Evolutionary conservation across 2,113 vertebrate genomes (phyloP), one percentile per base, ranked within the genome.

Genomic region (Sylvilagus bachmani): DNA sequence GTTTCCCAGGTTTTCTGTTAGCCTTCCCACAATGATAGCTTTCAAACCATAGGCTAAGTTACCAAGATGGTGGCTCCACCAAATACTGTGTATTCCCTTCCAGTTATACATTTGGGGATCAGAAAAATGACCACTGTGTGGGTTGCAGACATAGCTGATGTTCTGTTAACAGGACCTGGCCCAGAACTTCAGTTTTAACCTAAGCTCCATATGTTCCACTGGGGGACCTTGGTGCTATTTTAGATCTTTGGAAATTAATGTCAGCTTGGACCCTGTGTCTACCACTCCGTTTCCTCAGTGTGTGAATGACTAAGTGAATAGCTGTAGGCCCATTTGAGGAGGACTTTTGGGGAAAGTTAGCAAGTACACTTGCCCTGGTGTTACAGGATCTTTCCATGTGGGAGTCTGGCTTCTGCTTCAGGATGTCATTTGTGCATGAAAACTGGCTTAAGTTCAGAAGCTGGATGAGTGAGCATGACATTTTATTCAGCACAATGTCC

Each of bases 241-340:
- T 79, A 49, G 24, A 36, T 70, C 29, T 89, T 66, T 80, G 61
- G 86, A 83, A 95, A 82, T 91, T 58, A 91, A 86, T 17, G 13
- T 84, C 67, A 49, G 6, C 27, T 55, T 89, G 22, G 49, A 83
- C 21, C 12, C 16, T 79, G 1, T 90, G 85, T 84, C n/a, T 61
- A 81, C 25, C 11, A 64, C 2, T 86, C 14, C 9, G 11, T 79
- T 86, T 90, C 29, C 62, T 84, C 58, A 80, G 22, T 4, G 7
- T 75, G 16, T 80, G n/a, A 33, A 73, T 69, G 67, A 9, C 3
- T 49, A 21, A 36, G 36, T 33, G n/a, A 78, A 79, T 62, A 70
- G n/a, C 8, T 25, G 10, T 11, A 85, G 51, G 51, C 4, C 55
- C 36, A 7, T 17, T 10, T 90, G 67, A 8, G 58, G 21, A 93